Conservation (phyloP, 1,140 invertebrate genomes). For the Euura saliciscinereae region DNA sequence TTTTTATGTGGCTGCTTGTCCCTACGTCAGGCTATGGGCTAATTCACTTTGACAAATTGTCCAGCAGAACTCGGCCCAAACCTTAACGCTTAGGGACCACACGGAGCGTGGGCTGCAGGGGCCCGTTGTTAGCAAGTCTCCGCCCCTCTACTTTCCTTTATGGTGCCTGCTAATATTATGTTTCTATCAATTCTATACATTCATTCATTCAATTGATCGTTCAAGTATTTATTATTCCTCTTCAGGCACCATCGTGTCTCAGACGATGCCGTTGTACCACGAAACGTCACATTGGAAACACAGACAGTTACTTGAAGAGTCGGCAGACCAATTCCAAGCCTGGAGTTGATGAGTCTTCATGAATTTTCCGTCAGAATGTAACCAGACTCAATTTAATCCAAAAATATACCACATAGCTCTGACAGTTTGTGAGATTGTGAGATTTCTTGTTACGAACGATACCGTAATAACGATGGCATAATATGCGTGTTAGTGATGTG, state of each 20-base stretch:
- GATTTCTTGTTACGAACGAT: too few relatives aligned
- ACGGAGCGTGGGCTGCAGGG: background rate
- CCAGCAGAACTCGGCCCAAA: background rate
- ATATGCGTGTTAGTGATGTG: too few relatives aligned
- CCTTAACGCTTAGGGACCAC: background rate
- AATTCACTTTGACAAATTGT: constrained; percentile 6
- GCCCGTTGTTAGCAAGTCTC: background rate
- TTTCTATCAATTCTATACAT: background rate
- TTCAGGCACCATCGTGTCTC: background rate
- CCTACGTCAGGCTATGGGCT: background rate
- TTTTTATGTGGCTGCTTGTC: background rate
- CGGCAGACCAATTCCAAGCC: too few relatives aligned
- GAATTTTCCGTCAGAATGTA: too few relatives aligned
- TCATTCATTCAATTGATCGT: background rate
- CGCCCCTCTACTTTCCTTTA: background rate
- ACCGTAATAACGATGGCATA: too few relatives aligned
- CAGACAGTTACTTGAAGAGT: too few relatives aligned
- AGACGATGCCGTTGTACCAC: too few relatives aligned
- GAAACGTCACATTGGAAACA: too few relatives aligned
- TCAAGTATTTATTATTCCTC: background rate
- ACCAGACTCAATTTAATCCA: too few relatives aligned
- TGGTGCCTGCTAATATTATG: background rate
- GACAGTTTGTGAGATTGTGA: too few relatives aligned
- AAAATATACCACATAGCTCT: too few relatives aligned
- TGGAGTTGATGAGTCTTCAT: too few relatives aligned